Evolutionary conservation across 2,113 vertebrate genomes (phyloP), one percentile per base, ranked within the genome.

Genomic region (Colistium nudipinnis): DNA sequence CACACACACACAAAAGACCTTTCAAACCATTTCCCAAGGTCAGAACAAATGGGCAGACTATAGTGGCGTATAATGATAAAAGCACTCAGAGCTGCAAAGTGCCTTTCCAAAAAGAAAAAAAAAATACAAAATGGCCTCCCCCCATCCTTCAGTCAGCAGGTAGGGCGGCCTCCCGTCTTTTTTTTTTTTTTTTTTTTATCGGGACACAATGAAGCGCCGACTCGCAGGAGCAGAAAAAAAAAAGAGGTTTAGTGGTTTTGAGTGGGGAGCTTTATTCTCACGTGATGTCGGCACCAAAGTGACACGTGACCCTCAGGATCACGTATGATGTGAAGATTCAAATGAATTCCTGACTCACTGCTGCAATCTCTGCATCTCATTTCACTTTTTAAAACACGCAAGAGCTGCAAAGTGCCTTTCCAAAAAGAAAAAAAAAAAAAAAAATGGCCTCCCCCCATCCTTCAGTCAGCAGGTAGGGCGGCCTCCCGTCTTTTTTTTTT

Each of bases 1-100:
- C 30, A 25, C 76, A 67, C 66, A 54, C 62, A 24, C 43, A 25
- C 54, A 14, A 4, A 74, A 87, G 92, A 91, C 90, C 83, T 31
- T 87, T 82, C 63, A 83, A 84, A 71, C 69, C 89, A 88, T 94
- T 94, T 85, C 69, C 82, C 80, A 88, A 86, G 86, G 84, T 83
- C 81, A 82, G 74, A 81, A 73, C 69, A 81, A 82, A 79, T 78
- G 77, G 76, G 45, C 68, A 57, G 55, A 62, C 80, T 84, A 78
- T 74, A 80, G 85, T 76, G 74, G 76, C 8, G 49, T 68, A 70
- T 81, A 78, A 88, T 87, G 78, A 82, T 83, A 71, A 83, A 85
- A 85, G 84, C 88, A 76, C 80, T 86, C 74, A 70, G 62, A 70
- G 81, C 57, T n/a, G 48, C 79, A 80, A 82, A 84, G 76, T 82